Evolutionary conservation across 2,888 invertebrate genomes (phyloP), one percentile per base, ranked within the genome.

Genomic region (Folsomia manolachei): DNA sequence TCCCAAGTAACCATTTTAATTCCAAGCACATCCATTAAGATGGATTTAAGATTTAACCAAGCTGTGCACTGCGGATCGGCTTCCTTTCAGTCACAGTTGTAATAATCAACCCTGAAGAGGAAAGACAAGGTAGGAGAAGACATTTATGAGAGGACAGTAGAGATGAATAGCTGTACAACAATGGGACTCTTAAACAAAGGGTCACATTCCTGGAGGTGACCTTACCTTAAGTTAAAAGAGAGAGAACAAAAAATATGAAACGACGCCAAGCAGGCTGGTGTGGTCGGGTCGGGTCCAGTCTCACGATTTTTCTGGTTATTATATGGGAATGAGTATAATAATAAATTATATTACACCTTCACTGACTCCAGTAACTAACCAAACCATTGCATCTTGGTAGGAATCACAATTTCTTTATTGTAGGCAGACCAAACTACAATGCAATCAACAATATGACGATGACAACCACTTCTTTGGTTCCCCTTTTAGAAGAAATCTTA

Each of bases 181-280:
- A 79, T 76, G 69, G 79, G 75, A 71, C 70, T 79, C 78, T 79
- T 78, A 79, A 79, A 79, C 79, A 79, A 79, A 77, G 78, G 79
- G 79, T 79, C 79, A 79, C 77, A 79, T 79, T 79, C 79, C 77
- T 73, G 69, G 74, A n/a, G 76, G 73, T 79, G 79, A 79, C 79
- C 79, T 75, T 74, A 75, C n/a, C 73, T 14, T 39, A 39, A 39
- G 39, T 9, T 4, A 39, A 39, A 39, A 39, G n/a, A 21, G 75
- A 75, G n/a, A n/a, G n/a, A n/a, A n/a, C n/a, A n/a, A n/a, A n/a
- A n/a, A n/a, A n/a, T n/a, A n/a, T n/a, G n/a, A n/a, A 72, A 78
- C 76, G 79, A 76, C 78, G 79, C 78, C 79, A 78, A 75, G 79
- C 79, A 78, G 79, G 74, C 79, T 79, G 75, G 78, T 75, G 7